These are phyloP conservation scores for Lethrus apterus DNA, from an alignment of 1,140 invertebrate species.

Conservation along the genomic window DNA sequence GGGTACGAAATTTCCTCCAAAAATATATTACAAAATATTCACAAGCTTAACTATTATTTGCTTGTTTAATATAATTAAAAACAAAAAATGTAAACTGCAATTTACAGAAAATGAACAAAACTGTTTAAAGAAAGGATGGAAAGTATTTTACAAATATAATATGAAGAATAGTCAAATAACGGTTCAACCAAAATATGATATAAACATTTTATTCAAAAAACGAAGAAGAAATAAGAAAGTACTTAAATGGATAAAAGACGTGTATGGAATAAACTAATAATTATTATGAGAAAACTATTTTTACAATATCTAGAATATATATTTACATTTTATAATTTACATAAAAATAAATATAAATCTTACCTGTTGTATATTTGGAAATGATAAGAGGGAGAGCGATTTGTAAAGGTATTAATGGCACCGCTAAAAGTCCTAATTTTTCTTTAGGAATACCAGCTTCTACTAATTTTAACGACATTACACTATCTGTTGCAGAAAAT, in stretches of 20 bases:
- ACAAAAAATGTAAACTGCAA: neutral
- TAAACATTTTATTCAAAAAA: too few species aligned
- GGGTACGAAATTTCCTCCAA: slow-evolving; percentile 20
- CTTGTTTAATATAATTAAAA: neutral
- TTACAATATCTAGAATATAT: too few species aligned
- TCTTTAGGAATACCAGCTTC: slow-evolving; percentile 95
- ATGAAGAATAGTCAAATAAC: neutral
- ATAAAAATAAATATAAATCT: slow-evolving; percentile 4
- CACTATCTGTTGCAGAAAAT: slow-evolving; percentile 92
- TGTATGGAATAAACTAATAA: slow-evolving; percentile 4
- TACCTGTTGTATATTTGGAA: slow-evolving; percentile 41
- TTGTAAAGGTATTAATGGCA: slow-evolving; percentile 91
- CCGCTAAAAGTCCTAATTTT: slow-evolving; percentile 81
- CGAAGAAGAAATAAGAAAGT: slow-evolving; percentile 3
- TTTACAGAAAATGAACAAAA: neutral
- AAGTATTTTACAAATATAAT: slow-evolving; percentile 13
- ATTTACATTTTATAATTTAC: too few species aligned
- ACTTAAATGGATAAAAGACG: slow-evolving; percentile 11
- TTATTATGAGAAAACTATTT: too few species aligned
- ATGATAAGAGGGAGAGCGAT: slow-evolving; percentile 87
- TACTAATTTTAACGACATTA: slow-evolving; percentile 90
- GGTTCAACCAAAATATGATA: too few species aligned
- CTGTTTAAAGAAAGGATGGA: slow-evolving; percentile 6
- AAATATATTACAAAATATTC: slow-evolving; percentile 21
- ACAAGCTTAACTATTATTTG: neutral